Evolutionary conservation across 2,888 invertebrate genomes (phyloP).

Genomic region (Drosophila birchii): DNA sequence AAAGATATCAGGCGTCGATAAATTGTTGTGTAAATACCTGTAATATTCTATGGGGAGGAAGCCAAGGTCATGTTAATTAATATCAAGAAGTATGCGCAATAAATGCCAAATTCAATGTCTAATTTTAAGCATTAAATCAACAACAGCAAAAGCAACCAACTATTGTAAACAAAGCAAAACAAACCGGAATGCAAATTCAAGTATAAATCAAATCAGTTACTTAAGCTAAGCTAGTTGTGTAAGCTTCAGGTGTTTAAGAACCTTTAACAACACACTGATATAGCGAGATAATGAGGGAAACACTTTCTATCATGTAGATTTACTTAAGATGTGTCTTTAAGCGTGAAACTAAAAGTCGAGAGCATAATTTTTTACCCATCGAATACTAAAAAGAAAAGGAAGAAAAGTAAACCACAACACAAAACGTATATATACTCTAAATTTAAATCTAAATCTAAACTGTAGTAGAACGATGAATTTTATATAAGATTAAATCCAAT

Average conservation of each 20-base stretch:
- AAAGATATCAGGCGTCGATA: slow-evolving; percentile 36
- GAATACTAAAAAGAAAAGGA: slow-evolving; percentile 55
- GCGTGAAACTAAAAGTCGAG: slow-evolving; percentile 41
- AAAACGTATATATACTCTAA: slow-evolving; percentile 30
- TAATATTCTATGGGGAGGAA: slow-evolving; percentile 31
- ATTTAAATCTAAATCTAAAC: slow-evolving; percentile 18
- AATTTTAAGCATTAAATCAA: slow-evolving; percentile 62
- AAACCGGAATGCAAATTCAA: slow-evolving; percentile 51
- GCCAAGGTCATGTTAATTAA: slow-evolving; percentile 54
- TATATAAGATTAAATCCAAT: slow-evolving; percentile 59
- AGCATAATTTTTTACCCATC: slow-evolving; percentile 73
- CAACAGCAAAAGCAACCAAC: slow-evolving; percentile 54
- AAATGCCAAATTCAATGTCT: slow-evolving; percentile 78
- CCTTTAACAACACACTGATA: slow-evolving; percentile 24
- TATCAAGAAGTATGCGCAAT: slow-evolving; percentile 68
- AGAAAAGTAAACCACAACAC: slow-evolving; percentile 28
- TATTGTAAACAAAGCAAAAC: slow-evolving; percentile 49
- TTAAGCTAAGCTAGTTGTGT: slow-evolving; percentile 68
- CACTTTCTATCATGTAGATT: slow-evolving; percentile 42
- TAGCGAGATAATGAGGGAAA: slow-evolving; percentile 14
- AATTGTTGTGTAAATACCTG: slow-evolving; percentile 46
- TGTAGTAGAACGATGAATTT: slow-evolving; percentile 68
- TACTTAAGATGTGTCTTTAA: slow-evolving; percentile 48
- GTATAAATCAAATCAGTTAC: slow-evolving; percentile 58
- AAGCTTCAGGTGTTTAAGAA: slow-evolving; percentile 58